phyloP scores from a whole-genome alignment of 2,888 invertebrate genomes.

The Polydesmus complanatus region DNA sequence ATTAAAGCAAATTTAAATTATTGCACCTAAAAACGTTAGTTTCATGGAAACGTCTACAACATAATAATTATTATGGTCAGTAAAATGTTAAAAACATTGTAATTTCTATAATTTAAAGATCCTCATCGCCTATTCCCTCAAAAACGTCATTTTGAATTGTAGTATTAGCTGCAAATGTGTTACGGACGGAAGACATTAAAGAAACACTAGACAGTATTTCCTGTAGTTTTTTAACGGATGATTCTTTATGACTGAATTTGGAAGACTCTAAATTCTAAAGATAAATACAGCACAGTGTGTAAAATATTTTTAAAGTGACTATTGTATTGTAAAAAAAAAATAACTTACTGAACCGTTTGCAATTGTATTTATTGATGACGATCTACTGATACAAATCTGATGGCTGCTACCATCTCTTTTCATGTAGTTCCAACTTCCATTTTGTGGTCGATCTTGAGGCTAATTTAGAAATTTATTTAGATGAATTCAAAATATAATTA shows the following conservation, averaged over 20 bases:
- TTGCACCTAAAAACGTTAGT: too few relatives aligned
- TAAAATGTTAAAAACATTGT: neutral
- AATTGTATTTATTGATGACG: conserved; percentile 24
- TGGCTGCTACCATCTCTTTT: conserved; percentile 53
- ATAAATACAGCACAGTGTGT: too few relatives aligned
- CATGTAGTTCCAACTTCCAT: conserved; percentile 53
- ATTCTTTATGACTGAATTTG: conserved; percentile 25
- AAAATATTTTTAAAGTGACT: too few relatives aligned
- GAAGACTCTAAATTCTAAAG: neutral
- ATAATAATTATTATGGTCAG: too few relatives aligned
- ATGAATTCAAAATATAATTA: neutral
- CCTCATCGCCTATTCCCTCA: conserved; percentile 89
- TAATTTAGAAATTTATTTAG: conserved; percentile 7
- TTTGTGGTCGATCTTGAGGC: conserved; percentile 28
- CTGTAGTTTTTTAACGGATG: conserved; percentile 56
- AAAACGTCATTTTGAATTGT: conserved; percentile 75
- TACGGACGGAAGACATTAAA: conserved; percentile 19
- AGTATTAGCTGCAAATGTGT: conserved; percentile 21
- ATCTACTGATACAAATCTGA: conserved; percentile 22
- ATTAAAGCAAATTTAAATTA: too few relatives aligned
- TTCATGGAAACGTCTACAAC: too few relatives aligned
- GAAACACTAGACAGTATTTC: conserved; percentile 20
- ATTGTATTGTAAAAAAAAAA: too few relatives aligned
- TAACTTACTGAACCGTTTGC: conserved; percentile 20
- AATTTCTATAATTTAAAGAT: conserved; percentile 36